Conservation (phyloP, 2,888 invertebrate genomes). For the Spodoptera exigua region DNA sequence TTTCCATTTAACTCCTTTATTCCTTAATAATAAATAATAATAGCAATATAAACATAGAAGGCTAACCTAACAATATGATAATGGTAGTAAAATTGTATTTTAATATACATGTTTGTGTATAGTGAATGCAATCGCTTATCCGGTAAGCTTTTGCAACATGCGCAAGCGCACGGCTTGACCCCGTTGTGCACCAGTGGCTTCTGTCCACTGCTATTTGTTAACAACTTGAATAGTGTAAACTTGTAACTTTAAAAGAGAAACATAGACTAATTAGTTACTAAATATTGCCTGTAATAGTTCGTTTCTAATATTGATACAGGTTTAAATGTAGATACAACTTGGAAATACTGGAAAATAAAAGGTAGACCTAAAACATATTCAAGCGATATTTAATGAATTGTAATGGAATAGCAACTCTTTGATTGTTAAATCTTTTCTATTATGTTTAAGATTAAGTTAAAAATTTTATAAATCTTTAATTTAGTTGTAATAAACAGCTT, state of each 20-base stretch:
- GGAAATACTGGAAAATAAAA: too few relatives aligned
- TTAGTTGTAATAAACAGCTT: conserved; percentile 2
- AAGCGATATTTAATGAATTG: conserved; percentile 20
- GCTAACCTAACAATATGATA: conserved; percentile 1
- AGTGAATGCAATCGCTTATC: conserved; percentile 38
- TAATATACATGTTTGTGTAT: conserved; percentile 17
- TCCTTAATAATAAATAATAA: neutral
- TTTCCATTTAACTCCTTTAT: neutral
- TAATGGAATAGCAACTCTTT: conserved; percentile 30
- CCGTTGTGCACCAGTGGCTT: conserved; percentile 48
- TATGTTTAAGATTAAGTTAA: conserved; percentile 20
- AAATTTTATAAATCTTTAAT: conserved; percentile 15
- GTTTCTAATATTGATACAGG: too few relatives aligned
- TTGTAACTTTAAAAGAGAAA: too few relatives aligned
- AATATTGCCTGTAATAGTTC: too few relatives aligned
- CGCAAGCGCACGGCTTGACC: conserved; percentile 43
- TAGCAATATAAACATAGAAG: neutral
- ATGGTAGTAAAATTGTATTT: conserved; percentile 25
- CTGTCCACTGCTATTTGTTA: conserved; percentile 32
- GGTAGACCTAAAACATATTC: neutral
- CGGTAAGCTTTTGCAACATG: conserved; percentile 48
- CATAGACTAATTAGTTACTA: too few relatives aligned
- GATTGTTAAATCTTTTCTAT: conserved; percentile 8
- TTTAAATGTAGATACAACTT: too few relatives aligned
- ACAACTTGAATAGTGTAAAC: conserved; percentile 4